phyloP scores from a whole-genome alignment of 2,888 invertebrate species.

The Eledona agricola region DNA sequence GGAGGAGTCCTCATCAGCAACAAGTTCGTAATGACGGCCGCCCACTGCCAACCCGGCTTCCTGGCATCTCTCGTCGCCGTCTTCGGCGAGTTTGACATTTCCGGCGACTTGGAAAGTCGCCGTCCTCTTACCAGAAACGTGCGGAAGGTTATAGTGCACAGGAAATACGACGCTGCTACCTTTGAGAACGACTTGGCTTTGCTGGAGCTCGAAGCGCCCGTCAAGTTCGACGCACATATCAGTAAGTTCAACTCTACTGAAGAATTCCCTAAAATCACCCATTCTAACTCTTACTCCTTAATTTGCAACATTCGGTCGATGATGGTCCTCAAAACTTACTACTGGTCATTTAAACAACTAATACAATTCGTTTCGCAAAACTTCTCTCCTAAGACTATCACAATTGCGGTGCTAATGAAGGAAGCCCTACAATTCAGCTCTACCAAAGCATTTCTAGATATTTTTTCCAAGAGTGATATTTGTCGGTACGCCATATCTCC shows the following conservation, averaged over 20 bases:
- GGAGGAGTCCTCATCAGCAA: slow-evolving; percentile 92
- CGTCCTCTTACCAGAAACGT: slow-evolving; percentile 85
- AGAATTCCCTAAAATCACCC: too few species aligned
- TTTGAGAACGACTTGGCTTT: slow-evolving; percentile 93
- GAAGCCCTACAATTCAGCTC: too few species aligned
- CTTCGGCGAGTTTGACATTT: slow-evolving; percentile 90
- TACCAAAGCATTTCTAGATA: too few species aligned
- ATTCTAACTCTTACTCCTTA: too few species aligned
- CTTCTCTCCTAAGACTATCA: too few species aligned
- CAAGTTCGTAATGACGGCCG: slow-evolving; percentile 89
- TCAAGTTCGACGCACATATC: slow-evolving; percentile 86
- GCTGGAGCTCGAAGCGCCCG: slow-evolving; percentile 82
- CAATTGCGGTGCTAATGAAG: too few species aligned
- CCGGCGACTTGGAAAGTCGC: slow-evolving; percentile 81
- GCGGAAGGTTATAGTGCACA: slow-evolving; percentile 85
- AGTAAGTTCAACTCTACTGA: slow-evolving; percentile 62
- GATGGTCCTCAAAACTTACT: slow-evolving; percentile 31
- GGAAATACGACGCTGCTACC: slow-evolving; percentile 88
- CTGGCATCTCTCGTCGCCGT: slow-evolving; percentile 89
- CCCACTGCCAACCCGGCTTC: slow-evolving; percentile 95
- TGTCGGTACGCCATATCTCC: too few species aligned
- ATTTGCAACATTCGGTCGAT: slow-evolving; percentile 25
- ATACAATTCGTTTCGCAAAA: too few species aligned
- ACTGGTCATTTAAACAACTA: slow-evolving; percentile 16
- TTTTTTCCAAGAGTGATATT: too few species aligned